phyloP scores from a whole-genome alignment of 2,113 vertebrate genomes.

The Indicator maculatus region DNA sequence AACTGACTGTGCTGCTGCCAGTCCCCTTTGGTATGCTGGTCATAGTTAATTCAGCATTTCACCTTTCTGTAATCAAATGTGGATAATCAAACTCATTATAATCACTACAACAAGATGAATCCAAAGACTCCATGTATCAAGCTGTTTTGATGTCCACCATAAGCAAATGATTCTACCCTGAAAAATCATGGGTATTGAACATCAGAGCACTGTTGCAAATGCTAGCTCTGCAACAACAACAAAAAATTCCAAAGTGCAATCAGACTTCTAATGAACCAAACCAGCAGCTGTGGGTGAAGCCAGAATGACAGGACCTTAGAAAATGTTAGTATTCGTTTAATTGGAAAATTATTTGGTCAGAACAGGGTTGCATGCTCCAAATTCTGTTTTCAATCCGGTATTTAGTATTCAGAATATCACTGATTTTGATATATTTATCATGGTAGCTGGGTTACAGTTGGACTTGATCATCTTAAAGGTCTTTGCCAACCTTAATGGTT shows the following conservation, averaged over 20 bases:
- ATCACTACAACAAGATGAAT: not conserved
- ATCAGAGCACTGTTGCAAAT: not conserved
- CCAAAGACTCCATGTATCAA: not conserved
- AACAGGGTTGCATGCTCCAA: not conserved
- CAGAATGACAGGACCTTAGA: not conserved
- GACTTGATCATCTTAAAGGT: too few species aligned
- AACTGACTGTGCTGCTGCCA: not conserved
- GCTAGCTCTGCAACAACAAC: not conserved
- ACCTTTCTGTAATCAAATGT: not conserved
- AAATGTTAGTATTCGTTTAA: not conserved
- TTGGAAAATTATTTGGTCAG: constrained; percentile 29
- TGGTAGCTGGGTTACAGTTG: too few species aligned
- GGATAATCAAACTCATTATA: not conserved
- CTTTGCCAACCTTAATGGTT: too few species aligned
- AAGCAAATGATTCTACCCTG: not conserved
- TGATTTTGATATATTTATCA: not conserved
- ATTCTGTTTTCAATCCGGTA: not conserved
- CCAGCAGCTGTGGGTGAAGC: not conserved
- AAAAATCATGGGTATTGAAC: not conserved
- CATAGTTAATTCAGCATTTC: not conserved
- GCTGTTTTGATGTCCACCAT: not conserved
- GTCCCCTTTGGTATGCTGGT: not conserved
- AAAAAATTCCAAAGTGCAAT: not conserved
- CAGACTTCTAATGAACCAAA: not conserved
- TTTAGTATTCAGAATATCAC: not conserved